These are phyloP conservation scores for Zaprionus camerounensis DNA, from an alignment of 1,140 invertebrate species.

Conservation along the genomic window DNA sequence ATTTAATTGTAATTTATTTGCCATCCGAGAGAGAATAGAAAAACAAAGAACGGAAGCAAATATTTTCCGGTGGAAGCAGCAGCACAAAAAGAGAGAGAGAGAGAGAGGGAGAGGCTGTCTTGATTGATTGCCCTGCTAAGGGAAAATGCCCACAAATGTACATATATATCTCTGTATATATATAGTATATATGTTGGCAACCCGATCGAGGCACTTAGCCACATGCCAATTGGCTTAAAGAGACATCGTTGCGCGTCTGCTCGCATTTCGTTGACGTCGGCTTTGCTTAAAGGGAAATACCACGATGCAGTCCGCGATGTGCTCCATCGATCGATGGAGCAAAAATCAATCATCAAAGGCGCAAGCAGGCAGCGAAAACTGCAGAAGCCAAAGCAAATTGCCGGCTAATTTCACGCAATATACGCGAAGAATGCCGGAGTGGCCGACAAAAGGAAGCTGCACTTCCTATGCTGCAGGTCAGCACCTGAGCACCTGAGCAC, in stretches of 20 bases:
- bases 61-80: conserved; percentile 75
- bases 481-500: conserved; percentile 44
- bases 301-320: conserved; percentile 45
- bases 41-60: conserved; percentile 71
- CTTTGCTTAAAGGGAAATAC: conserved; percentile 62
- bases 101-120: conserved; percentile 9
- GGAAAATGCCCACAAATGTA: conserved; percentile 6
- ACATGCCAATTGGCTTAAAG: conserved; percentile 50
- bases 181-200: background rate
- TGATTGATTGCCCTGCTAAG: conserved; percentile 56
- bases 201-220: conserved; percentile 30
- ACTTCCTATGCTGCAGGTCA: conserved; percentile 51
- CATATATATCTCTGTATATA: background rate
- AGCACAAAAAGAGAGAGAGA: conserved; percentile 31
- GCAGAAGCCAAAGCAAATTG: conserved; percentile 62
- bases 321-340: conserved; percentile 43
- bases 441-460: conserved; percentile 60
- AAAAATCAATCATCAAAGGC: conserved; percentile 61
- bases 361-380: conserved; percentile 19
- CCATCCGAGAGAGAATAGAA: conserved; percentile 45
- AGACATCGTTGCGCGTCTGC: conserved; percentile 50
- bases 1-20: conserved; percentile 80
- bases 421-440: conserved; percentile 59
- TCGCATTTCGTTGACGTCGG: conserved; percentile 67
- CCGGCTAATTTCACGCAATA: conserved; percentile 62